Conservation (phyloP, 2,888 invertebrate genomes). For the Limulus polyphemus region DNA sequence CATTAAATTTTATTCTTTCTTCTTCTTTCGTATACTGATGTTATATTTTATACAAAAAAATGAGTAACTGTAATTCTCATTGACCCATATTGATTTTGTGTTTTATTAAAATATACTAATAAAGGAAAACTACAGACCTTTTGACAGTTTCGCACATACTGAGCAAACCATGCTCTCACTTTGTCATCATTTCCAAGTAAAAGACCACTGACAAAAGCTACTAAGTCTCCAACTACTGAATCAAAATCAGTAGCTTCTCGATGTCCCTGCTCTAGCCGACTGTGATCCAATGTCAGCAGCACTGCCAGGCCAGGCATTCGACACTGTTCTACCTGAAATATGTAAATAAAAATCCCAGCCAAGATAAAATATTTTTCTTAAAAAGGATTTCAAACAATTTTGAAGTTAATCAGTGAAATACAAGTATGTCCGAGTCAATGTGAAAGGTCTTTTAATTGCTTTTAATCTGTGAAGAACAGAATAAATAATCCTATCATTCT, state of each 20-base stretch:
- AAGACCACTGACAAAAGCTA: constrained; percentile 76
- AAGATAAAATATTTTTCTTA: too few species aligned
- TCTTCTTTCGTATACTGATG: too few species aligned
- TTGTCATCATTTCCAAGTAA: constrained; percentile 78
- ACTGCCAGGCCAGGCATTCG: constrained; percentile 80
- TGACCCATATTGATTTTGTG: too few species aligned
- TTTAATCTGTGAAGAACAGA: too few species aligned
- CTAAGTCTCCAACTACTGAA: constrained; percentile 41
- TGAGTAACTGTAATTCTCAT: too few species aligned
- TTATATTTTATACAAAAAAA: too few species aligned
- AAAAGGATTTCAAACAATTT: too few species aligned
- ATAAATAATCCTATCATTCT: too few species aligned
- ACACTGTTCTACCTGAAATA: constrained; percentile 55
- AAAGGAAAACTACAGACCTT: constrained; percentile 37
- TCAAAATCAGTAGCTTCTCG: constrained; percentile 8
- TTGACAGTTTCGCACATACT: constrained; percentile 75
- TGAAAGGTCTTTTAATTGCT: too few species aligned
- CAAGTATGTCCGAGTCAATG: too few species aligned
- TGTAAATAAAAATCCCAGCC: constrained; percentile 4
- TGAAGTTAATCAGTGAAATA: too few species aligned
- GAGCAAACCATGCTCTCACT: constrained; percentile 81
- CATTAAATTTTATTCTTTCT: too few species aligned
- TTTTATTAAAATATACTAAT: constrained; percentile 9
- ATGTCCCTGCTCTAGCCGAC: constrained; percentile 17
- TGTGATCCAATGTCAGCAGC: constrained; percentile 55